phyloP scores from a whole-genome alignment of 2,888 invertebrate genomes.

The Cantharis nigra region DNA sequence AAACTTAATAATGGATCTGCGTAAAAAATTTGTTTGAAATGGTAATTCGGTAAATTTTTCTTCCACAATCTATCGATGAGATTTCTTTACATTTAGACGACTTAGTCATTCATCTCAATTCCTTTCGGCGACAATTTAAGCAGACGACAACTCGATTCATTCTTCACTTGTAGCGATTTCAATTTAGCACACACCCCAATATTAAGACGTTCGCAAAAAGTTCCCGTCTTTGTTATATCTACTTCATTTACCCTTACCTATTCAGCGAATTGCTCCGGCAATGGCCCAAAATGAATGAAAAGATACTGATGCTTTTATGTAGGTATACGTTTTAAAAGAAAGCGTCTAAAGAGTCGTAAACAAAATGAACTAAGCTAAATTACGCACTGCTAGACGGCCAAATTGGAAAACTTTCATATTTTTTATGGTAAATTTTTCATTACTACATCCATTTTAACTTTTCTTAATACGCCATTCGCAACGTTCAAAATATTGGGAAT shows the following conservation, averaged over 20 bases:
- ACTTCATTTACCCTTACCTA: constrained; percentile 27
- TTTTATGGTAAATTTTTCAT: constrained; percentile 1
- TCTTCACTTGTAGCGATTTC: constrained; percentile 26
- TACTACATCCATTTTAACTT: neutral
- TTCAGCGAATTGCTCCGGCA: constrained; percentile 19
- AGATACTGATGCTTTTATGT: constrained; percentile 15
- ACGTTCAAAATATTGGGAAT: neutral
- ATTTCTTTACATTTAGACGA: constrained; percentile 1
- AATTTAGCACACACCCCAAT: constrained; percentile 25
- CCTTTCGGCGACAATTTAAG: constrained; percentile 21
- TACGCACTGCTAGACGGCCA: constrained; percentile 1
- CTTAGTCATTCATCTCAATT: constrained; percentile 4
- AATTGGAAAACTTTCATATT: constrained; percentile 2
- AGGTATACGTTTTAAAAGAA: constrained; percentile 14
- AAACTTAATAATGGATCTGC: neutral
- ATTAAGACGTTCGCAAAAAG: constrained; percentile 28
- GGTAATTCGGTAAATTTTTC: neutral
- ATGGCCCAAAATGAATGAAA: constrained; percentile 26
- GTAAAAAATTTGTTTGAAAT: neutral
- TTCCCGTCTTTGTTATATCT: constrained; percentile 28
- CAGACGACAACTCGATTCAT: constrained; percentile 20
- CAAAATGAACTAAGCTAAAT: constrained; percentile 1
- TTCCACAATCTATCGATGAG: neutral
- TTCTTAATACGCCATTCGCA: neutral
- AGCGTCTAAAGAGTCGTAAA: constrained; percentile 19